These are phyloP conservation scores for Streptopelia turtur DNA, from an alignment of 2,797 vertebrate species.

Conservation along the genomic window DNA sequence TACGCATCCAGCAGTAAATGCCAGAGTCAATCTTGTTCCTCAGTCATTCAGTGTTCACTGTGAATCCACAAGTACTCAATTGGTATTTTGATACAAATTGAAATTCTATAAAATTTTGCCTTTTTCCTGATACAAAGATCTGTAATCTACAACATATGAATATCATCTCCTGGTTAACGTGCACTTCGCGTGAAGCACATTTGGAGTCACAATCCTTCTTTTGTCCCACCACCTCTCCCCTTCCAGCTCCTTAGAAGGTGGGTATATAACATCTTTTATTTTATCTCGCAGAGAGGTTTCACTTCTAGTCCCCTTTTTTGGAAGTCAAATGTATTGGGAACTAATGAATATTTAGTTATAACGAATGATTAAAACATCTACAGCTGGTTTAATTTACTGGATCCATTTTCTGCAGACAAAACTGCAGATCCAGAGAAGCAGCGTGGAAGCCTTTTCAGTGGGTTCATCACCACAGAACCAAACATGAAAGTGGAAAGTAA, in stretches of 20 bases:
- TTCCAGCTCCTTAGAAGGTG: not conserved
- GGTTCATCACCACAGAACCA: not conserved
- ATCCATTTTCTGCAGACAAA: not conserved
- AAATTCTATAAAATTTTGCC: not conserved
- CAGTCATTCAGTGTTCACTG: not conserved
- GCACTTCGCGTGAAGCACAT: not conserved
- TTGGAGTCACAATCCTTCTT: not conserved
- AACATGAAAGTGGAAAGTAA: not conserved
- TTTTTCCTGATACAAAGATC: not conserved
- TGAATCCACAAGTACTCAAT: not conserved
- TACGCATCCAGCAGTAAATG: not conserved
- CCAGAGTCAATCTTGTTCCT: not conserved
- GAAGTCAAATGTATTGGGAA: not conserved
- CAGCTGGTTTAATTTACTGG: not conserved
- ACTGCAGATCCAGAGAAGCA: not conserved
- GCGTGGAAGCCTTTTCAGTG: not conserved
- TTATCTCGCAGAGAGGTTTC: not conserved
- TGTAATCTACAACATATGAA: not conserved
- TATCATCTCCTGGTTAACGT: accelerated
- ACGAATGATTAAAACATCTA: not conserved
- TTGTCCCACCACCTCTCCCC: not conserved
- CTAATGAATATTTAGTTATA: not conserved
- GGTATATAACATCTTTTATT: not conserved
- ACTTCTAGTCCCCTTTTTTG: not conserved
- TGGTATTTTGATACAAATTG: not conserved